Conservation (phyloP, 2,797 vertebrate species). For the Mastacembelus armatus region DNA sequence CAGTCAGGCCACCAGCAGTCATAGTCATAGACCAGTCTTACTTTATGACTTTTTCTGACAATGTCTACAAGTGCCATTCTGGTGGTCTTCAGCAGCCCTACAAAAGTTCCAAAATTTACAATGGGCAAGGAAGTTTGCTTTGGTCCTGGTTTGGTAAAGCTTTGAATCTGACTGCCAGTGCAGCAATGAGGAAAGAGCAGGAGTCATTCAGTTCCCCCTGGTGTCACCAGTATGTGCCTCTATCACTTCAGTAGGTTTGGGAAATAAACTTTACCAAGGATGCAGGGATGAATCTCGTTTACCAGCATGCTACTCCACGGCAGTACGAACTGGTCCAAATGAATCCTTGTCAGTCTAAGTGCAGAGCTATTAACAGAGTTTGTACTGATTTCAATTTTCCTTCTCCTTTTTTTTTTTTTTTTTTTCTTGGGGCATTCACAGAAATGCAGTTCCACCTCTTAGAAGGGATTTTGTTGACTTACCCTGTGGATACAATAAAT, state of each 20-base stretch:
- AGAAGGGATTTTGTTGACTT: not conserved
- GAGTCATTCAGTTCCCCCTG: not conserved
- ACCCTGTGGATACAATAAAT: constrained; percentile 40
- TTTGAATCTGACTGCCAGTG: constrained; percentile 18
- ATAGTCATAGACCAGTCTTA: constrained; percentile 11
- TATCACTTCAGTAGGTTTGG: constrained; percentile 17
- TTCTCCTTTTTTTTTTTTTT: constrained; percentile 19
- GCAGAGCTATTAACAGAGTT: constrained; percentile 38
- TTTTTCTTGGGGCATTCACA: constrained; percentile 22
- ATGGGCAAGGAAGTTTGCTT: constrained; percentile 43
- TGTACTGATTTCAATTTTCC: constrained; percentile 12
- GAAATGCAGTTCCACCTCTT: constrained; percentile 36
- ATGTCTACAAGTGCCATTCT: constrained; percentile 13
- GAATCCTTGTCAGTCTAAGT: constrained; percentile 33
- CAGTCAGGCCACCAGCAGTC: constrained; percentile 39
- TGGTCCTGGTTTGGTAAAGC: constrained; percentile 64
- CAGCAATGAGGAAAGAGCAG: constrained; percentile 12
- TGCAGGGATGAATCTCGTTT: constrained; percentile 9
- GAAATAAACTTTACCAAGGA: constrained; percentile 12
- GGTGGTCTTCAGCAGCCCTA: constrained; percentile 11
- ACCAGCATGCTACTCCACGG: constrained; percentile 11
- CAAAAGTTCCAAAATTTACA: constrained; percentile 23
- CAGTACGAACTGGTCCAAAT: constrained; percentile 12
- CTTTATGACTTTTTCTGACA: constrained; percentile 8
- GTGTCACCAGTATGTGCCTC: not conserved